A percentile compares a stretch with the other conserved stretches of the same genome.
phyloP scores from a whole-genome alignment of 1,140 invertebrate genomes.

The Harpegnathos saltator region DNA sequence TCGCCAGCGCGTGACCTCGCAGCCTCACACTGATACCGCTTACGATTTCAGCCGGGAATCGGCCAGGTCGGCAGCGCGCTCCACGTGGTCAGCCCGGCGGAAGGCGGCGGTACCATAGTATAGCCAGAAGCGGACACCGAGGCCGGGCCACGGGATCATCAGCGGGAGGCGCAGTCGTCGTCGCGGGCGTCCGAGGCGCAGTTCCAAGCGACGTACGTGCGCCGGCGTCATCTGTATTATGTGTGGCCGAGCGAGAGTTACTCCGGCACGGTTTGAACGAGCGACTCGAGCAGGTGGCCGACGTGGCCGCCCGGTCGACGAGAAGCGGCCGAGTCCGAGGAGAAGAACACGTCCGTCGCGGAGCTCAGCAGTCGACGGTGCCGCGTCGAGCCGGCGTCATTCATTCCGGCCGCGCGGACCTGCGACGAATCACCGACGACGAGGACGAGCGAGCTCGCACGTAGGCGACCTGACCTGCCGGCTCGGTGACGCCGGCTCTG shows the following conservation, averaged over 20 bases:
- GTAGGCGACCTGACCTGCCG: too few relatives aligned
- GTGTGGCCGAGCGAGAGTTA: conserved; percentile 75
- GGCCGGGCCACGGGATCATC: conserved; percentile 35
- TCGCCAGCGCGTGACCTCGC: not conserved
- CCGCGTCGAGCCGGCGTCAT: too few relatives aligned
- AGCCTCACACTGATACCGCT: conserved; percentile 46
- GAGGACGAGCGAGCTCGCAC: too few relatives aligned
- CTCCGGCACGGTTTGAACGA: conserved; percentile 66
- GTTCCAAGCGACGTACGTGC: conserved; percentile 63
- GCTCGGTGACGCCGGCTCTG: too few relatives aligned
- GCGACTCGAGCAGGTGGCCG: not conserved
- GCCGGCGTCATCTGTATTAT: conserved; percentile 70
- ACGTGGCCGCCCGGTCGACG: not conserved
- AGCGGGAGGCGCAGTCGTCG: conserved; percentile 56
- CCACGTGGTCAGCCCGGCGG: conserved; percentile 79
- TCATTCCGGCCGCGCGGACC: too few relatives aligned
- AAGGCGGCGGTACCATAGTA: conserved; percentile 82
- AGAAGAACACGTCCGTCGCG: not conserved
- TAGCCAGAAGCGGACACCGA: conserved; percentile 74
- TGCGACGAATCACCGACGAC: too few relatives aligned
- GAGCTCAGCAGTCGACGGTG: not conserved
- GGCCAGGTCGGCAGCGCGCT: conserved; percentile 77
- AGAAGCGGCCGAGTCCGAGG: conserved; percentile 5
- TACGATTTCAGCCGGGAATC: conserved; percentile 76
- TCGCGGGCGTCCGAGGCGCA: conserved; percentile 63